phyloP scores from a whole-genome alignment of 2,888 invertebrate genomes.

The Mystacides longicornis region DNA sequence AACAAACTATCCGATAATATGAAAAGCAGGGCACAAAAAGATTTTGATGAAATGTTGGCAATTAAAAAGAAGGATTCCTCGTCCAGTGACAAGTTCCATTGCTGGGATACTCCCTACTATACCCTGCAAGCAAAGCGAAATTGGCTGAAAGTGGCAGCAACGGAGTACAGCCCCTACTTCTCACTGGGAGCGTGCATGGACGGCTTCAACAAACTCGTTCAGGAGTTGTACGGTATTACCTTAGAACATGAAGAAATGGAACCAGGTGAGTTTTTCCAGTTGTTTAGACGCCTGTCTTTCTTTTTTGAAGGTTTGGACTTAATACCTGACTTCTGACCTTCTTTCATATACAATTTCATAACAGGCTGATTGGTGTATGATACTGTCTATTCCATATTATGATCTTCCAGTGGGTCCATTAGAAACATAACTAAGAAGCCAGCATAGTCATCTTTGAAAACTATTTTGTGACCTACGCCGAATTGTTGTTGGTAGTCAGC shows the following conservation, averaged over 20 bases:
- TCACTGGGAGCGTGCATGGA: conserved; percentile 95
- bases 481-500: no score
- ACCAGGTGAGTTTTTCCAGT: conserved; percentile 47
- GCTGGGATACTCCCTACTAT: conserved; percentile 89
- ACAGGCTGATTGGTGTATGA: no score
- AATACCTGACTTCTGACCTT: no score
- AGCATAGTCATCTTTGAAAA: no score
- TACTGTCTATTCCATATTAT: no score
- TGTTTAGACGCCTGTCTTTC: no score
- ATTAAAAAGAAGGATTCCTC: conserved; percentile 54
- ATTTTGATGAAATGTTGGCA: conserved; percentile 66
- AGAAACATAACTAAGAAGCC: no score
- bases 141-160: conserved; percentile 59
- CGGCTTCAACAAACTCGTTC: conserved; percentile 85
- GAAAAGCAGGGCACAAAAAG: conserved; percentile 59
- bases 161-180: conserved; percentile 78
- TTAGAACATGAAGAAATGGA: conserved; percentile 64
- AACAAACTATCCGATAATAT: conserved; percentile 66
- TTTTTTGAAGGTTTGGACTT: no score
- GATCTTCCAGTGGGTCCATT: no score
- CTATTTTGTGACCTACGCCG: no score
- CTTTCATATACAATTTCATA: no score
- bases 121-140: conserved; percentile 66
- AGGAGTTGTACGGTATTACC: conserved; percentile 73
- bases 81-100: conserved; percentile 36